These are phyloP conservation scores for Pelecanoides urinatrix DNA, from an alignment of 2,113 vertebrate genomes.

Conservation along the genomic window DNA sequence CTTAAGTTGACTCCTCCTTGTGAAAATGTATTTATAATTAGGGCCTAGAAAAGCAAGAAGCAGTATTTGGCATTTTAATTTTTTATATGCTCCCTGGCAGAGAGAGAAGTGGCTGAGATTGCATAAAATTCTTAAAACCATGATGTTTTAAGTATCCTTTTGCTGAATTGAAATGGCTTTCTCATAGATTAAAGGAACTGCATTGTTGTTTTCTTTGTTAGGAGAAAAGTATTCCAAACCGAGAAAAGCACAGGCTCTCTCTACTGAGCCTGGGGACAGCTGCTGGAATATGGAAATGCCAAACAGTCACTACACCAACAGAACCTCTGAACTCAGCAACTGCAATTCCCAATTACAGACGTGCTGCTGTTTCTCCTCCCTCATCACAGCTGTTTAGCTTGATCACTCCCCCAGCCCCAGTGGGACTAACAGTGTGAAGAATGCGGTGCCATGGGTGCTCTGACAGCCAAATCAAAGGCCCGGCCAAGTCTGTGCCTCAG, in stretches of 20 bases:
- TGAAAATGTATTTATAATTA: slow-evolving; percentile 47
- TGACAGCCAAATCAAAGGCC: slow-evolving; percentile 8
- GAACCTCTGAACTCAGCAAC: slow-evolving; percentile 36
- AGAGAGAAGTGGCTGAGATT: slow-evolving; percentile 12
- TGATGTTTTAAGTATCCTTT: slow-evolving; percentile 34
- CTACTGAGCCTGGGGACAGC: not conserved
- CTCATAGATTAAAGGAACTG: not conserved
- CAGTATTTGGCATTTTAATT: slow-evolving; percentile 26
- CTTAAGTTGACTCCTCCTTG: slow-evolving; percentile 41
- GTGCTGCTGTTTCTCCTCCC: not conserved
- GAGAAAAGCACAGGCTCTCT: not conserved
- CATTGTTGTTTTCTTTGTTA: not conserved
- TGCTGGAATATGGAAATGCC: not conserved
- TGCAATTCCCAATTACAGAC: slow-evolving; percentile 4
- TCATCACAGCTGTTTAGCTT: slow-evolving; percentile 3
- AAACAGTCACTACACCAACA: not conserved
- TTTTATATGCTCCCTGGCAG: slow-evolving; percentile 24
- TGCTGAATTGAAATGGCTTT: not conserved
- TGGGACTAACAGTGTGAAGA: not conserved
- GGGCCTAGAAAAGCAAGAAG: slow-evolving; percentile 4
- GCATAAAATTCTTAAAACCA: slow-evolving; percentile 16
- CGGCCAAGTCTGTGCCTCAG: not conserved
- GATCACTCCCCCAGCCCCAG: not conserved
- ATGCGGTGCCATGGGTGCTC: not conserved
- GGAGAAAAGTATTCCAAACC: not conserved